phyloP scores from a whole-genome alignment of 2,113 vertebrate genomes.

The Gavia stellata region DNA sequence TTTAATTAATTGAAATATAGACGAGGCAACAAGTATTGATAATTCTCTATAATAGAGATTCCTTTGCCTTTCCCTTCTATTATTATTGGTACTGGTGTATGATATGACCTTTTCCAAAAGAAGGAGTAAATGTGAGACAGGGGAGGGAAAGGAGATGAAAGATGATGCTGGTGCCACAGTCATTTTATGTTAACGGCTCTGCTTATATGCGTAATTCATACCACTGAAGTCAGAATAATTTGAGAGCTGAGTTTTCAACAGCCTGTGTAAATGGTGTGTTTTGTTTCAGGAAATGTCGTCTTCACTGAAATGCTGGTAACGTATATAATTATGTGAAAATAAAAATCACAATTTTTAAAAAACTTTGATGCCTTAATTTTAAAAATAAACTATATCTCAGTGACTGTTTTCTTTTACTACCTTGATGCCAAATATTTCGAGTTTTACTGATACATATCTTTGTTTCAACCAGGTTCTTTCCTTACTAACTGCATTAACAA shows the following conservation, averaged over 20 bases:
- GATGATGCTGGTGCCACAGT: constrained; percentile 11
- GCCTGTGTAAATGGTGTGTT: constrained; percentile 28
- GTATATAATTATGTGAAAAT: constrained; percentile 8
- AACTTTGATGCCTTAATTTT: not conserved
- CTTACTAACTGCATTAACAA: constrained; percentile 17
- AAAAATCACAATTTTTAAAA: not conserved
- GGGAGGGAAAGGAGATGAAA: constrained; percentile 46
- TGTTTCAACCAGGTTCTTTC: not conserved
- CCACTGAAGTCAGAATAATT: constrained; percentile 55
- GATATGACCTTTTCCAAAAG: constrained; percentile 69
- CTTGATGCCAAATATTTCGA: not conserved
- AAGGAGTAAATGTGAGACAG: constrained; percentile 34
- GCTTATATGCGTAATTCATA: constrained; percentile 36
- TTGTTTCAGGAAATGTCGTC: constrained; percentile 23
- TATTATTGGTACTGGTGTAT: constrained; percentile 57
- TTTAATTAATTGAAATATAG: not conserved
- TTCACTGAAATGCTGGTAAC: not conserved
- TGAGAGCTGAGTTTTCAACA: constrained; percentile 53
- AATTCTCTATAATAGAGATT: not conserved
- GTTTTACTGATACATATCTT: not conserved
- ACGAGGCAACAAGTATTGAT: not conserved
- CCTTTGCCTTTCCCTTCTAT: constrained; percentile 27
- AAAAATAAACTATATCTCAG: not conserved
- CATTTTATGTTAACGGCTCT: constrained; percentile 43
- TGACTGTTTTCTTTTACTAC: not conserved